These are phyloP conservation scores for Sarcophaga subvicina DNA, from an alignment of 2,888 invertebrate genomes.

Conservation along the genomic window DNA sequence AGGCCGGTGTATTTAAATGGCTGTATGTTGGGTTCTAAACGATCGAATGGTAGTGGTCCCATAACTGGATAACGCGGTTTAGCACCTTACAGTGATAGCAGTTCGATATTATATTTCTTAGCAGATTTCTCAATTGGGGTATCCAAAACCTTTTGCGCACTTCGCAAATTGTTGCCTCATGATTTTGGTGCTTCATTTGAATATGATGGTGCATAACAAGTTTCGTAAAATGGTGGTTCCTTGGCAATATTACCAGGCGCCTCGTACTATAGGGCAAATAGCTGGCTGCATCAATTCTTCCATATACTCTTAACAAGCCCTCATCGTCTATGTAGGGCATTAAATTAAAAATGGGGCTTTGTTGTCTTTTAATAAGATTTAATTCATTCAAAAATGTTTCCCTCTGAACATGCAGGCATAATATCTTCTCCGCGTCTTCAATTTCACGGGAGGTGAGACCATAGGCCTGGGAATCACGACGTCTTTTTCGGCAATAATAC, in stretches of 20 bases:
- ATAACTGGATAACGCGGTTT: conserved; percentile 11
- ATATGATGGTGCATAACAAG: conserved; percentile 36
- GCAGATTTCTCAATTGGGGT: conserved; percentile 8
- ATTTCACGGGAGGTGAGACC: conserved; percentile 24
- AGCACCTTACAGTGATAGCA: no score
- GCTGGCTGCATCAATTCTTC: conserved; percentile 59
- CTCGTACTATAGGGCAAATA: conserved; percentile 56
- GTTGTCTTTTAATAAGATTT: not conserved
- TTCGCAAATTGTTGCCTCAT: conserved; percentile 54
- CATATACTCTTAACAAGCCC: conserved; percentile 33
- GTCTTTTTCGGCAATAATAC: conserved; percentile 27
- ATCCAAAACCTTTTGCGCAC: conserved; percentile 28
- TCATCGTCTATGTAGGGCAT: conserved; percentile 33
- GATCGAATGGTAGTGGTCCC: conserved; percentile 22
- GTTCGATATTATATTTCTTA: no score
- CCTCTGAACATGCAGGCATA: conserved; percentile 31
- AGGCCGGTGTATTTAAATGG: conserved; percentile 47
- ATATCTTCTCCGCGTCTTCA: conserved; percentile 17
- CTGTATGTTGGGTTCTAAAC: not conserved
- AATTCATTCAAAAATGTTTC: not conserved
- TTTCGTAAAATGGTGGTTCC: conserved; percentile 47
- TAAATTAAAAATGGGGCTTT: not conserved
- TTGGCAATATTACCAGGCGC: conserved; percentile 55
- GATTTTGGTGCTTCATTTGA: conserved; percentile 57
- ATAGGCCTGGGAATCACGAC: conserved; percentile 9